Base-by-base conservation (phyloP, 1,140 invertebrate species). In the Schlechtendalia chinensis region DNA sequence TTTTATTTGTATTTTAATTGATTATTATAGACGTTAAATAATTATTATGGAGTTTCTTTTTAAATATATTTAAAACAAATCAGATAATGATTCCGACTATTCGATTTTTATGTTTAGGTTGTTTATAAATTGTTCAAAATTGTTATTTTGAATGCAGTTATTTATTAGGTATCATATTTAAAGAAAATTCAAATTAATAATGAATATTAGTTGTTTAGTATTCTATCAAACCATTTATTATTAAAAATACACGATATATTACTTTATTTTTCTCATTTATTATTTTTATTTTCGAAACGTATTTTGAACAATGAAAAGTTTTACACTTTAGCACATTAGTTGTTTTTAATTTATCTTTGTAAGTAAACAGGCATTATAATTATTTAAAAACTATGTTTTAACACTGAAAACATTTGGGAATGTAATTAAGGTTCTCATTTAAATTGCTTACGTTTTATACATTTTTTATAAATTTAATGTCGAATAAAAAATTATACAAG, bases 401-500 rank as follows among this genome's bases (percentile, higher is more conserved):
- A 19, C 59, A 61, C 17, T 61, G 1, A 24, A 61, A 61, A 61
- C 14, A 17, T 1, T 19, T 8, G 59, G 6, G 10, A 61, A 17
- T 17, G 16, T 61, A 61, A 61, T 17, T 17, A 61, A 61, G 17
- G 17, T 61, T 61, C 24, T 17, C 14, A 61, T 61, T 61, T 29
- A 27, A 27, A 61, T 29, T 16, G 14, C 8, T 17, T 5, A 27
- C 17, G 27, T 61, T 61, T 19, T 27, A 6, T 3, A 39, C 32
- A 39, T 39, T 61, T 61, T 61, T 61, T 61, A 27, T 61, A 61
- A 61, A 27, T 61, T 61, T 29, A 17, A 61, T 17, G 59, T 16
- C 16, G 17, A 61, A 10, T 61, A 17, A 17, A 61, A 29, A 61
- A 61, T 61, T 24, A 61, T 61, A 6, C 59, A 27, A 29, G n/a